phyloP scores from a whole-genome alignment of 1,140 invertebrate genomes.

The Bombus impatiens region DNA sequence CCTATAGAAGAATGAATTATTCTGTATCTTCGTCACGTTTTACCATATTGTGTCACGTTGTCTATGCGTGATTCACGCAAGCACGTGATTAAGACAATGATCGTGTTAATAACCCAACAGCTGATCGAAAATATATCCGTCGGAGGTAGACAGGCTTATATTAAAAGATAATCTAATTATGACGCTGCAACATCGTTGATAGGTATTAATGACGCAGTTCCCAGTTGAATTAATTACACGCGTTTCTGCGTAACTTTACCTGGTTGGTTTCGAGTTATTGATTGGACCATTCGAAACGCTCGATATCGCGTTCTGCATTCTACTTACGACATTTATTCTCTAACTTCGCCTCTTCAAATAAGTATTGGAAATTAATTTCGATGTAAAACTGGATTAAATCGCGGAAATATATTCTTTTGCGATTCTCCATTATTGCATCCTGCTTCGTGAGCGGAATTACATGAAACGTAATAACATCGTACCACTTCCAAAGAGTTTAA shows the following conservation, averaged over 20 bases:
- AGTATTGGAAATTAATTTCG: neutral
- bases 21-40: too few species aligned
- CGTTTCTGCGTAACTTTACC: slow-evolving; percentile 21
- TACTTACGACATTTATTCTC: neutral
- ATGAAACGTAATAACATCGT: neutral
- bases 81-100: neutral
- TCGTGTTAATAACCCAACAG: neutral
- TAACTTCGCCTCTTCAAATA: neutral
- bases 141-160: neutral
- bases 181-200: slow-evolving; percentile 12
- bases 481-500: neutral
- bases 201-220: slow-evolving; percentile 14
- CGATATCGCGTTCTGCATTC: neutral
- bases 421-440: neutral
- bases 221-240: slow-evolving; percentile 18
- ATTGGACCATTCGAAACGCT: too few species aligned
- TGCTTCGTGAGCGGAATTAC: neutral
- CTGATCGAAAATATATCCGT: neutral
- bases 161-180: slow-evolving; percentile 25
- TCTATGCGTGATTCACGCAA: neutral
- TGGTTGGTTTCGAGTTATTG: neutral
- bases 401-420: neutral
- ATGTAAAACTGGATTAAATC: neutral
- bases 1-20: too few species aligned
- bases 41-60: too few species aligned